Base-by-base conservation (phyloP, 2,797 vertebrate genomes). In the Channallabes apus region DNA sequence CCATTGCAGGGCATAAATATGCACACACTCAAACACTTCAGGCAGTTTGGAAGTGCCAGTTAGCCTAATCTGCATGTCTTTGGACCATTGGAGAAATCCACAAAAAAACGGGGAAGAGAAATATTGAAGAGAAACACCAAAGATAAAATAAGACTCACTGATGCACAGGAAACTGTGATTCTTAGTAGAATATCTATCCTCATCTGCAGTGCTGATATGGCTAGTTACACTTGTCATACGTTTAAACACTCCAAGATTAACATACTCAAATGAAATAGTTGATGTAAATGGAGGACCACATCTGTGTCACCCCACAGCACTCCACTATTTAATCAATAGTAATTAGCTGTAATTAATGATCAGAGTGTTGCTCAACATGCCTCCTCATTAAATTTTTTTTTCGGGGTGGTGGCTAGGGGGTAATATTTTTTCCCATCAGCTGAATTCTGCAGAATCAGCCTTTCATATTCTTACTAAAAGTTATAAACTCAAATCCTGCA, bases 261-360 rank as follows among this genome's bases (percentile, higher is more conserved):
- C 79, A 83, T 78, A 83, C 84, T 67, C 82, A 86, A 86, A 77
- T 75, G 83, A 87, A 88, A 87, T 87, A 87, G 88, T 79, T 78
- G 87, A 80, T 85, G 85, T 88, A 81, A 90, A 85, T 84, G 85
- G 75, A 84, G 67, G 72, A 87, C 82, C 68, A 71, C 79, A 68
- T 83, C 86, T 35, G 71, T 85, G 85, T 83, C 79, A 86, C 88
- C 84, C 81, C 67, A 83, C 87, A 80, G 87, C 73, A 5, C 84
- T 87, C 86, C 86, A 82, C 89, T 88, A 86, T 87, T 82, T 32
- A 88, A 89, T 95, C 95, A 93, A 96, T 95, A 94, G 90, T 95
- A 94, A 94, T 95, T 95, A 96, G 90, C 90, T 88, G 93, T 93
- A 92, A 91, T 93, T 94, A 88, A 89, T 88, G 81, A 84, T 83